Percentiles rank a stretch among this genome's conserved stretches.
phyloP scores from a whole-genome alignment of 1,140 invertebrate genomes.

The Temnothorax longispinosus region DNA sequence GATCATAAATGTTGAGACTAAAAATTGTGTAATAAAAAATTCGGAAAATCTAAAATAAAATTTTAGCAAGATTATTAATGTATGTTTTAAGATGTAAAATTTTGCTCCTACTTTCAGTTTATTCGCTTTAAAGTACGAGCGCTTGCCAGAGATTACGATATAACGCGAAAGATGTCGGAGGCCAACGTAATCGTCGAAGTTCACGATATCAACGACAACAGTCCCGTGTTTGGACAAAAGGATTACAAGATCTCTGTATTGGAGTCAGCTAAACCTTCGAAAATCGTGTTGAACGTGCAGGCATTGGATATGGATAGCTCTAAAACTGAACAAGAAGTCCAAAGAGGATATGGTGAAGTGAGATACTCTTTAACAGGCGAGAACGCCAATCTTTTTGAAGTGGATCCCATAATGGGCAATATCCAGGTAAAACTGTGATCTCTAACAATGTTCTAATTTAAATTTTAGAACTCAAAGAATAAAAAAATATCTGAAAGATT shows the following conservation, averaged over 20 bases:
- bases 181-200: conserved; percentile 90
- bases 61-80: neutral
- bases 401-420: conserved; percentile 89
- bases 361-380: conserved; percentile 90
- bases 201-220: conserved; percentile 93
- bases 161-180: conserved; percentile 88
- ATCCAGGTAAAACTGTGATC: conserved; percentile 85
- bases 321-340: conserved; percentile 87
- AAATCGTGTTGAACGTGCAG: conserved; percentile 89
- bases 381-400: conserved; percentile 90
- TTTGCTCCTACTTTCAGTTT: conserved; percentile 79
- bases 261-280: conserved; percentile 90
- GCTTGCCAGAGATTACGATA: conserved; percentile 89
- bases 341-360: conserved; percentile 89
- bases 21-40: neutral
- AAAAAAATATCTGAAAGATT: neutral
- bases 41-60: neutral
- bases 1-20: neutral
- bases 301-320: conserved; percentile 91
- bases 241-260: conserved; percentile 90
- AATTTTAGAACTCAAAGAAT: neutral
- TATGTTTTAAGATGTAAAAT: neutral
- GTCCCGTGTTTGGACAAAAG: conserved; percentile 90
- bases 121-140: conserved; percentile 91
- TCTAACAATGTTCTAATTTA: conserved; percentile 31